Conservation (phyloP, 2,888 invertebrate species). For the Troilus luridus region DNA sequence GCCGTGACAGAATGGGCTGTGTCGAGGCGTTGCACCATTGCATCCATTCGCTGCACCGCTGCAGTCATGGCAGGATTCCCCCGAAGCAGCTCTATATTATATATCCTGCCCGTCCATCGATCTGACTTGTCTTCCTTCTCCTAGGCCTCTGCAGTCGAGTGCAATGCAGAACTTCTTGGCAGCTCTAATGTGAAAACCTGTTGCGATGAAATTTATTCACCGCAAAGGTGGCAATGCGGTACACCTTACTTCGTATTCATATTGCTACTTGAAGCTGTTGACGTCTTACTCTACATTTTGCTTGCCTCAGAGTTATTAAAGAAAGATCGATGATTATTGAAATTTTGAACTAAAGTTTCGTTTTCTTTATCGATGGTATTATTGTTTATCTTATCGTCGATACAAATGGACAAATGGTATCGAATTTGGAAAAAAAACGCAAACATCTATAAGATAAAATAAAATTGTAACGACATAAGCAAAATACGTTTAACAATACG, state of each 20-base stretch:
- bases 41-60: not conserved
- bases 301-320: not conserved
- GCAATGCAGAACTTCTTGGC: not conserved
- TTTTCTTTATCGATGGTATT: too few relatives aligned
- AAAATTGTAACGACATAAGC: too few relatives aligned
- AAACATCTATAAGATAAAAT: too few relatives aligned
- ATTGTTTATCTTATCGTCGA: too few relatives aligned
- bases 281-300: not conserved
- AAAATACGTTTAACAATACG: too few relatives aligned
- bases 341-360: too few relatives aligned
- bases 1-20: not conserved
- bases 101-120: conserved; percentile 21
- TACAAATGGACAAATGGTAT: too few relatives aligned
- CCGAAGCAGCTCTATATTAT: not conserved
- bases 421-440: too few relatives aligned
- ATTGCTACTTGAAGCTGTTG: not conserved
- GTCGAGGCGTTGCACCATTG: not conserved
- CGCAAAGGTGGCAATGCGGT: not conserved
- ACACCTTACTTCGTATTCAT: not conserved
- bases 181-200: not conserved
- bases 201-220: not conserved
- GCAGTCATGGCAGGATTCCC: not conserved
- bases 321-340: too few relatives aligned
- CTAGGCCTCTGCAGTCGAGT: not conserved
- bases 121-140: not conserved